Conservation (phyloP, 2,888 invertebrate genomes). For the Ypsolopha sequella region DNA sequence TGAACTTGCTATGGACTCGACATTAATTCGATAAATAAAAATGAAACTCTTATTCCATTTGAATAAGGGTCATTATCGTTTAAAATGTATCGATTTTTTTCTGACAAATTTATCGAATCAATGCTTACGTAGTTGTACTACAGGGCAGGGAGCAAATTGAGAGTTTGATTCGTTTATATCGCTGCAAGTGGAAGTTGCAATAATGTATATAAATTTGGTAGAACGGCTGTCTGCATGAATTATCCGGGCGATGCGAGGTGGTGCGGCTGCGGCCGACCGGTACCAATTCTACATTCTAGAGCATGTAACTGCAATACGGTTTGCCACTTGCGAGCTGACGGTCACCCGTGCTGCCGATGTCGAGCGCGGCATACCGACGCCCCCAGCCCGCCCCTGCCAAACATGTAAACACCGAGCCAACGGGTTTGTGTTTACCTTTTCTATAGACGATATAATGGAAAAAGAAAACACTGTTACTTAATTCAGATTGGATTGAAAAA, state of each 20-base stretch:
- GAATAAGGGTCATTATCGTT: no score
- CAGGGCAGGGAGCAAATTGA: neutral
- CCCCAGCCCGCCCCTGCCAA: neutral
- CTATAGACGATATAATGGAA: neutral
- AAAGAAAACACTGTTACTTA: no score
- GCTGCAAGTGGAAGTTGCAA: neutral
- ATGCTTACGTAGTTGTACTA: no score
- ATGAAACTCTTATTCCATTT: no score
- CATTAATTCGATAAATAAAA: no score
- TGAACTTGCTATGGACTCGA: no score
- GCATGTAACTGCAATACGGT: conserved; percentile 38
- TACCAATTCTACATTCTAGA: conserved; percentile 42
- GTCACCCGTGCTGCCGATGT: neutral
- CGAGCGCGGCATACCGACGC: neutral
- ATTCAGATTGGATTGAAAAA: no score
- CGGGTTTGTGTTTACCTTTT: neutral
- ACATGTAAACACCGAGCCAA: neutral
- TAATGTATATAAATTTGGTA: conserved; percentile 14
- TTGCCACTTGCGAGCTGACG: conserved; percentile 33
- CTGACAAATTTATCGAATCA: no score
- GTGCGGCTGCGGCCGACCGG: conserved; percentile 23
- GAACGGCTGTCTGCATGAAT: conserved; percentile 27
- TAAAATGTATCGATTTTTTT: no score
- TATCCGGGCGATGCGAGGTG: conserved; percentile 39
- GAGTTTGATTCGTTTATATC: neutral